Evolutionary conservation across 2,113 vertebrate species (phyloP).

Genomic region (Physeter macrocephalus): DNA sequence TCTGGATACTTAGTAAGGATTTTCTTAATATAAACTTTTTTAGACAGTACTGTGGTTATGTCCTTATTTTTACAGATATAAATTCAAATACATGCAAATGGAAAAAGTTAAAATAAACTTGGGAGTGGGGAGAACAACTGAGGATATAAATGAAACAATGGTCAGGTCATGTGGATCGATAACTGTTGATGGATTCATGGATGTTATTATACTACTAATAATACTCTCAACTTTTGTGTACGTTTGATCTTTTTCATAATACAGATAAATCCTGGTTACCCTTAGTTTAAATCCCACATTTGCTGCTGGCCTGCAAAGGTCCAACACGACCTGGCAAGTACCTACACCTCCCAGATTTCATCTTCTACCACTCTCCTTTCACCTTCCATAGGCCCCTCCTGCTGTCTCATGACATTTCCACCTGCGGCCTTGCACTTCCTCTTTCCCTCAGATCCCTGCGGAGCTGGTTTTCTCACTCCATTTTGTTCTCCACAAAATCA

Average conservation of each 20-base stretch:
- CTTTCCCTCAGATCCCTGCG: not conserved
- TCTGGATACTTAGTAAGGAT: not conserved
- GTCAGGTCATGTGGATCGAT: not conserved
- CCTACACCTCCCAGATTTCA: too few species aligned
- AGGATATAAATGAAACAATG: not conserved
- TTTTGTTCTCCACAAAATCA: not conserved
- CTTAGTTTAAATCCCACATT: not conserved
- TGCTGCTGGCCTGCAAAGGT: not conserved
- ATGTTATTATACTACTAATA: not conserved
- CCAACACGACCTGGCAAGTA: not conserved
- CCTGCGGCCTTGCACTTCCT: fast-evolving
- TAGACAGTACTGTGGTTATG: not conserved
- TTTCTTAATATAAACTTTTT: not conserved
- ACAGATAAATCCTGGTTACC: not conserved
- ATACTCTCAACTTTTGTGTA: not conserved
- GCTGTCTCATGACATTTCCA: not conserved
- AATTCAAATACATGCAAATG: conserved; percentile 22
- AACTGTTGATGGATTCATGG: not conserved
- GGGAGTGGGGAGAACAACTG: not conserved
- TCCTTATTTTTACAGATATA: not conserved
- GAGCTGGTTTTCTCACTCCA: not conserved
- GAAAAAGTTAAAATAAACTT: not conserved
- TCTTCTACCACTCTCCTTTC: not conserved
- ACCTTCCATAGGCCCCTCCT: not conserved
- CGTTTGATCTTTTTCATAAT: not conserved